Evolutionary conservation across 2,797 vertebrate genomes (phyloP).

Genomic region (Leuciscus waleckii): DNA sequence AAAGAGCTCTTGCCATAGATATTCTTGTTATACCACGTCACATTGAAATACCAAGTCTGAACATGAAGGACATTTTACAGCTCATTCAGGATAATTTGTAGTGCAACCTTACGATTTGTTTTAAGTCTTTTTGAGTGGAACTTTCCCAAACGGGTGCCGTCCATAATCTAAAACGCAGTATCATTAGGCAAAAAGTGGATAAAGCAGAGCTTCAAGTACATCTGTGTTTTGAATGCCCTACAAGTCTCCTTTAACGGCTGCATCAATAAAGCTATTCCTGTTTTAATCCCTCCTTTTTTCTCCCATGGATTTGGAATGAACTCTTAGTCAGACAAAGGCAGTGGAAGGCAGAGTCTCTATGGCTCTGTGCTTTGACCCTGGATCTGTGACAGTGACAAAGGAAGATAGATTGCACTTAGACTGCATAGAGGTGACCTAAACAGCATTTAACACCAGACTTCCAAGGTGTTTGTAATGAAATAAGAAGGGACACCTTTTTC

Average conservation of each 20-base stretch:
- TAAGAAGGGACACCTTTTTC: conserved; percentile 50
- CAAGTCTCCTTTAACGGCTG: conserved; percentile 48
- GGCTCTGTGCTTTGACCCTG: conserved; percentile 56
- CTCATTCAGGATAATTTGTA: neutral
- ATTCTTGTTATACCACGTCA: neutral
- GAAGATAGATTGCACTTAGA: conserved; percentile 63
- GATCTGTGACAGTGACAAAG: conserved; percentile 65
- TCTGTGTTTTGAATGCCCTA: conserved; percentile 49
- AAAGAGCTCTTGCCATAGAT: neutral
- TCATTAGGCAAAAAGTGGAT: neutral
- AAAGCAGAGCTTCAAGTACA: conserved; percentile 19
- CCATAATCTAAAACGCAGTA: neutral
- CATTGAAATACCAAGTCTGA: neutral
- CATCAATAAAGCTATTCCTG: conserved; percentile 51
- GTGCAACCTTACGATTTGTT: neutral
- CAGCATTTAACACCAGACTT: conserved; percentile 61
- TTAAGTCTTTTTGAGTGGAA: neutral
- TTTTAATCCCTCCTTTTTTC: conserved; percentile 50
- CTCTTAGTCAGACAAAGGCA: conserved; percentile 51
- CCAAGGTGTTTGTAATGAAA: conserved; percentile 53
- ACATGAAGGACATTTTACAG: neutral
- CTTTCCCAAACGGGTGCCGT: neutral
- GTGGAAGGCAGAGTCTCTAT: conserved; percentile 46
- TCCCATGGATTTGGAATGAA: conserved; percentile 50
- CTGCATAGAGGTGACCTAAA: conserved; percentile 62